Evolutionary conservation across 2,888 invertebrate genomes (phyloP), one percentile per base, ranked within the genome.

Genomic region (Parnassius apollo): DNA sequence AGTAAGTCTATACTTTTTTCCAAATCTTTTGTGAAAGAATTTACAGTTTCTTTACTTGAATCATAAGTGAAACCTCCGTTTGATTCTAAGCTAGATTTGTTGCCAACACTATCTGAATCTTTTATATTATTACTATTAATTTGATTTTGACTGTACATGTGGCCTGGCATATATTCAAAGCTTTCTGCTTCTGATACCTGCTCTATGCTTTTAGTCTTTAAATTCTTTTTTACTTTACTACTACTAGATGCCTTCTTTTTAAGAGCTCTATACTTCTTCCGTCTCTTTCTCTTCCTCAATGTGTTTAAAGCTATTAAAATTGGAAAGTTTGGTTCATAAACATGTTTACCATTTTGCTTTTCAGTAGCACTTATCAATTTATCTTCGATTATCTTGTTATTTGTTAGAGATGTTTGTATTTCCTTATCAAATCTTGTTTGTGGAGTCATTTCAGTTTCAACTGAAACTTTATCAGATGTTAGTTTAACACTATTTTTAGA

Each of bases 121-220:
- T 78, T 75, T 52, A 10, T 35, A 42, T 42, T 59, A 3, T 56
- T 56, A 18, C 74, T 71, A 57, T 80, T 77, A 50, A 81, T 70
- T 74, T 86, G 82, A 62, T 88, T 92, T 71, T 93, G 93, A 70
- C 93, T 93, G 71, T 93, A 94, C 62, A 93, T 86, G 72, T 94
- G 88, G 2, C 92, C 93, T 57, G 92, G 92, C 83, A 93, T 86
- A 75, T 95, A 95, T 77, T 95, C 94, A 81, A 95, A 95, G 75
- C 95, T 95, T 72, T 94, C 94, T 45, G 94, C 94, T 74, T 93
- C 93, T 67, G 94, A 80, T 74, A 92, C 65, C 78, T 86, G 88
- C 22, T 83, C 35, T 35, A 35, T 35, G 35, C 35, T 85, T 67
- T 75, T 83, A 73, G 74, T 76, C 69, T 79, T 74, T 69, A 80